These are phyloP conservation scores for Tenodera sinensis DNA, from an alignment of 2,888 invertebrate species.

Conservation along the genomic window DNA sequence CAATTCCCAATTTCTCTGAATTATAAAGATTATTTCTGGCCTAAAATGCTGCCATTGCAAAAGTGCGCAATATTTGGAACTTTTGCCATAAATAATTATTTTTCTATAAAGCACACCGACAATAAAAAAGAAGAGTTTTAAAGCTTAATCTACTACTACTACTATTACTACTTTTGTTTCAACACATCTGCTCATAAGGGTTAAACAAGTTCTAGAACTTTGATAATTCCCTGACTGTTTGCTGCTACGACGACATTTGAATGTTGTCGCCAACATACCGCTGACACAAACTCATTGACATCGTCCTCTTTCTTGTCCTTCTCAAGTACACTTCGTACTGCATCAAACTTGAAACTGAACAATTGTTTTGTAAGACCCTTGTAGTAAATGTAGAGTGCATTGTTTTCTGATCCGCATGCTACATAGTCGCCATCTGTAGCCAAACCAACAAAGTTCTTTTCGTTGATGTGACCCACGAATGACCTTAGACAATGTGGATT, in stretches of 20 bases:
- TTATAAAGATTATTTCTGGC: neutral
- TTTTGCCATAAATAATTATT: neutral
- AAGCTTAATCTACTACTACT: neutral
- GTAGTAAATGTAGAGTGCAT: constrained; percentile 88
- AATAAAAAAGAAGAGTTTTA: neutral
- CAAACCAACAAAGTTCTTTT: constrained; percentile 93
- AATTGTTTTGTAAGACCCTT: constrained; percentile 83
- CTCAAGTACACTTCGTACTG: constrained; percentile 71
- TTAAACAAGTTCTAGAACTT: constrained; percentile 70
- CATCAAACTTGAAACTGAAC: constrained; percentile 83
- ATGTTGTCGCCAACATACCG: constrained; percentile 87
- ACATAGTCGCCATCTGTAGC: constrained; percentile 90
- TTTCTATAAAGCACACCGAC: neutral
- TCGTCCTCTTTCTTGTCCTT: constrained; percentile 78
- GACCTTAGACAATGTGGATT: constrained; percentile 72
- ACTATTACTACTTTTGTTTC: no score
- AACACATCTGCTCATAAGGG: no score
- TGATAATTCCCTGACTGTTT: constrained; percentile 91
- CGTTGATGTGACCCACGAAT: constrained; percentile 88
- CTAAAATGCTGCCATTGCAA: neutral
- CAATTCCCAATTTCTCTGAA: no score
- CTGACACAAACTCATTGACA: constrained; percentile 89
- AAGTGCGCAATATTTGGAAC: neutral
- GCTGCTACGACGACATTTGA: constrained; percentile 86
- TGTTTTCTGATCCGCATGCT: constrained; percentile 93